Evolutionary conservation across 1,140 invertebrate genomes (phyloP).

Genomic region (Anastrepha ludens): DNA sequence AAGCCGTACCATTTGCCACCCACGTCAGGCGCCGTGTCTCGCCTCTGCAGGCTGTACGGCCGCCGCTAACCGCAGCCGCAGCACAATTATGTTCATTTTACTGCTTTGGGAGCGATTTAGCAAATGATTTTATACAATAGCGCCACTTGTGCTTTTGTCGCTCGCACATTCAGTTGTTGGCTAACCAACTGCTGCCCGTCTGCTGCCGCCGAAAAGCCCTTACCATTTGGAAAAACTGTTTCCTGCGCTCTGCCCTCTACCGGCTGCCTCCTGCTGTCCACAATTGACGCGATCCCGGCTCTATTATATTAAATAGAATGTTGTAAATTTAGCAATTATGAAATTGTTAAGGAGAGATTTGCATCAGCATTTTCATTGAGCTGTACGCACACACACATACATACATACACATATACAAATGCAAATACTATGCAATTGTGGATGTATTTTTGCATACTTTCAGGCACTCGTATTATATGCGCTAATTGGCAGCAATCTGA

Average conservation of each 20-base stretch:
- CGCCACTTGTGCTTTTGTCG: background rate
- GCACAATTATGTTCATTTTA: constrained; percentile 43
- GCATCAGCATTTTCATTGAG: too few relatives aligned
- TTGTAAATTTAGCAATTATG: constrained; percentile 30
- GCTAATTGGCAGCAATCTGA: constrained; percentile 39
- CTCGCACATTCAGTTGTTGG: constrained; percentile 26
- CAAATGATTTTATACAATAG: constrained; percentile 8
- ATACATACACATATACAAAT: background rate
- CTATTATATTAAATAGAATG: constrained; percentile 40
- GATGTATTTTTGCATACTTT: background rate
- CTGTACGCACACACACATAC: background rate
- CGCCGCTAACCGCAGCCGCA: background rate
- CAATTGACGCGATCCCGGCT: constrained; percentile 29
- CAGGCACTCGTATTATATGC: background rate
- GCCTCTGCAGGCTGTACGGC: too few relatives aligned
- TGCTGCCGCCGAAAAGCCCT: background rate
- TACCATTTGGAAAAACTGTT: background rate
- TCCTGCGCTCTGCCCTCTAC: background rate
- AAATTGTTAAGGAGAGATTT: constrained; percentile 44
- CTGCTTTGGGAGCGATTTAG: constrained; percentile 25
- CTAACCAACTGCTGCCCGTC: background rate
- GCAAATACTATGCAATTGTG: background rate
- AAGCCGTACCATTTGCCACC: background rate
- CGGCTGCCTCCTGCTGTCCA: background rate
- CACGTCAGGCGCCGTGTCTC: background rate